Conservation (phyloP, 2,888 invertebrate species). For the Agrypnus murinus region DNA sequence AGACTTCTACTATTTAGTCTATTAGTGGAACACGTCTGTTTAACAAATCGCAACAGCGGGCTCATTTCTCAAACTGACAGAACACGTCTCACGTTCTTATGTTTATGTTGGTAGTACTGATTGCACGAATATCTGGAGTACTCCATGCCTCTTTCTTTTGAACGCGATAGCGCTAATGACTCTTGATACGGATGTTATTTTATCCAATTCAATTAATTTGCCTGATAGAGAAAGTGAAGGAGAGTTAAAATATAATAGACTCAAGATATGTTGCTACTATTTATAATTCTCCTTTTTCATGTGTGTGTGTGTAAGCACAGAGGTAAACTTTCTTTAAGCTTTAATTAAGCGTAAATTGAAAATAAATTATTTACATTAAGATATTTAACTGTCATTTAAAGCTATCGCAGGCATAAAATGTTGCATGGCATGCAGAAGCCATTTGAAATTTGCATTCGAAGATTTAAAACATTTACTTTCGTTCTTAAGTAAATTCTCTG, state of each 20-base stretch:
- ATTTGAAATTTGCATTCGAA: no score
- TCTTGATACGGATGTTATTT: constrained; percentile 64
- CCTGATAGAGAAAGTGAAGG: constrained; percentile 62
- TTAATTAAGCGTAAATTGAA: no score
- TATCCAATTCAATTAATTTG: constrained; percentile 66
- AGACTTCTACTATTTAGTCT: constrained; percentile 60
- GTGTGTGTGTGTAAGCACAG: no score
- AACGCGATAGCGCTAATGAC: constrained; percentile 67
- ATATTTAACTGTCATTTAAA: no score
- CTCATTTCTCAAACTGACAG: constrained; percentile 65
- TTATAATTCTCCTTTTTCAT: no score
- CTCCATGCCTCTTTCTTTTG: constrained; percentile 56
- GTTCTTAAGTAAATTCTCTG: no score
- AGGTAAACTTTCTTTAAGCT: no score
- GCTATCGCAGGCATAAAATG: no score
- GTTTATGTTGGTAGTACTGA: constrained; percentile 63
- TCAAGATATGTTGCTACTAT: background rate
- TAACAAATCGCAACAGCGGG: constrained; percentile 61
- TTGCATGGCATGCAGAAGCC: no score
- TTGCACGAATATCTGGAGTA: constrained; percentile 62
- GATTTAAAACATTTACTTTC: no score
- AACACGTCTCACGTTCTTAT: constrained; percentile 62
- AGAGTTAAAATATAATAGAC: constrained; percentile 44
- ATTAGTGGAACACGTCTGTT: constrained; percentile 62
- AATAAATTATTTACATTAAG: no score